Base-by-base conservation (phyloP, 2,797 vertebrate genomes). In the Scleropages formosus region DNA sequence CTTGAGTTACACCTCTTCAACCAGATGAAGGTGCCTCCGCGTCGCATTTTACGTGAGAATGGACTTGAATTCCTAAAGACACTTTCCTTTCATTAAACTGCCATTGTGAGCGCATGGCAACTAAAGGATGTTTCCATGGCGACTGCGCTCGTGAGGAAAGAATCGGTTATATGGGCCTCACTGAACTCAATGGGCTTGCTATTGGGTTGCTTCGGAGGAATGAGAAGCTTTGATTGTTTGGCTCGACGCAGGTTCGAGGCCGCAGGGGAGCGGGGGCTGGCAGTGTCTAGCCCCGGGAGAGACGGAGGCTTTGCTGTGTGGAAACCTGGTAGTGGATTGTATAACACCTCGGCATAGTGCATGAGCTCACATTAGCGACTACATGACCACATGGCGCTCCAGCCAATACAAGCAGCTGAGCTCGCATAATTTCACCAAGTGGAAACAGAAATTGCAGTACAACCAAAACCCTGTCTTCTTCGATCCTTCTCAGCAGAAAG, bases 11-110 rank as follows among this genome's bases (percentile, higher is more conserved):
- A 39, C 31, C 31, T 39, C 31, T 39, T 39, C 31, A 39, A 6
- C 31, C 31, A 39, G 26, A 12, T 56, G 53, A 71, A 59, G 18
- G 53, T 53, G 58, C 51, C 51, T 71, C 59, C 16, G n/a, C 4
- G 1, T 0, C 22, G 27, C 47, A 68, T 49, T 47, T 22, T 16
- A 18, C 27, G 69, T 18, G 49, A 18, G 69, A n/a, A 20, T 51
- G 24, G 73, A 73, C 26, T 87, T 87, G 84, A 85, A 86, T 84
- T 88, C 85, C 86, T 85, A 86, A 82, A 80, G 82, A 86, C 84
- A 84, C 82, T 79, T 89, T 81, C 82, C 86, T 87, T 90, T 39
- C 83, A 87, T 90, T 90, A 84, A 88, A 79, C 79, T 64, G 83
- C 88, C 84, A 87, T 85, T 85, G 89, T 90, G 79, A 69, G 22